Evolutionary conservation across 2,113 vertebrate species (phyloP), one percentile per base, ranked within the genome.

Genomic region (Todiramphus saurophagus): DNA sequence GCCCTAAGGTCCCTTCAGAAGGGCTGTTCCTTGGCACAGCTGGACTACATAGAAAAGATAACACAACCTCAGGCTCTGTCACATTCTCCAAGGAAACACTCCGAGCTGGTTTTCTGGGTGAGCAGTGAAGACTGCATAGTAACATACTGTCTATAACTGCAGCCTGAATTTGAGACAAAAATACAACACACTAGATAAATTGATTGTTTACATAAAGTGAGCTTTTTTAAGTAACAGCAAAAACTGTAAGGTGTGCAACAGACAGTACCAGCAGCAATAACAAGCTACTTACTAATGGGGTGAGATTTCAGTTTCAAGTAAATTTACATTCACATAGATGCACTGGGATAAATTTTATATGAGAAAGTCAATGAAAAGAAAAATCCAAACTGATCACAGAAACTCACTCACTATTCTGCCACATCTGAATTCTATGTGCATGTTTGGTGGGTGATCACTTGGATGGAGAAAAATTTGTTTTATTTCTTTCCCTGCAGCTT

Each of bases 401-500:
- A 16, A 33, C 44, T 81, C 48, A 41, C 39, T 81, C 1, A 0
- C 56, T 93, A 33, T 76, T 94, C 87, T 94, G 69, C 74, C 63
- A 77, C 56, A 91, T 89, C 77, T 67, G 70, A 91, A 89, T 96
- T 95, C 94, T 87, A 93, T 85, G 70, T 85, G 62, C 51, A 17
- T 91, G 77, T 89, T 92, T 84, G 48, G 83, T 87, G 41, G 74
- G 53, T 93, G 77, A 89, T 94, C 86, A 67, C 67, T 96, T 73
- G 74, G 77, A 82, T 46, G 66, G 58, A 93, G 78, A 83, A 51
- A 93, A 95, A 94, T 75, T 87, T 94, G 53, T 62, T 96, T 92
- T 85, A 92, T 91, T 96, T 89, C 84, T 96, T 41, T 96, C 74
- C 83, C 91, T 94, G 80, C 73, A 94, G 86, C 83, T 79, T 94